A percentile compares a stretch with the other conserved stretches of the same genome.
Evolutionary conservation across 2,888 invertebrate species (phyloP).

Genomic region (Didymodactylos carnosus): DNA sequence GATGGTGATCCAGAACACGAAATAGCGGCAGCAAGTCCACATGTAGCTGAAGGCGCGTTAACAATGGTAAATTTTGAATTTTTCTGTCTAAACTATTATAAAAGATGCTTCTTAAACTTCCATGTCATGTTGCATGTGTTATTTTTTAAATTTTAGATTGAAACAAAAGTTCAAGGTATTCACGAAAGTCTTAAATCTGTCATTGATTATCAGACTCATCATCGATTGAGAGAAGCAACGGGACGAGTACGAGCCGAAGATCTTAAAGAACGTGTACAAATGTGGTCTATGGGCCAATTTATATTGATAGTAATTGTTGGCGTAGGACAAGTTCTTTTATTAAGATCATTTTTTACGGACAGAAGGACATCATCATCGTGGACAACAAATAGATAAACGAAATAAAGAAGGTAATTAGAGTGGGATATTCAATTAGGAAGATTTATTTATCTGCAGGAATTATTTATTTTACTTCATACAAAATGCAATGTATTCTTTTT

Average conservation of each 20-base stretch:
- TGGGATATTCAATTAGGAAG: too few relatives aligned
- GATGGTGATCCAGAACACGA: constrained; percentile 39
- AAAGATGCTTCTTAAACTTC: constrained; percentile 4
- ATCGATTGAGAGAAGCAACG: constrained; percentile 76
- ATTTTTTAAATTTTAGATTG: constrained; percentile 44
- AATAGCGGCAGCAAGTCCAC: not conserved
- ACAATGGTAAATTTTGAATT: not conserved
- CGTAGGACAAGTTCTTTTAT: constrained; percentile 25
- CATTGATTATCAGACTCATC: constrained; percentile 87
- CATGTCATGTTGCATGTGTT: not conserved
- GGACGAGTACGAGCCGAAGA: constrained; percentile 86
- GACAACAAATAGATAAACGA: too few relatives aligned
- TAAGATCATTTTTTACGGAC: constrained; percentile 25
- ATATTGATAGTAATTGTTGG: constrained; percentile 23
- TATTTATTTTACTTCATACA: too few relatives aligned
- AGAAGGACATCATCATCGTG: not conserved
- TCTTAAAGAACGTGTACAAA: constrained; percentile 54
- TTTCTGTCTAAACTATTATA: too few relatives aligned
- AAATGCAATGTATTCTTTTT: too few relatives aligned
- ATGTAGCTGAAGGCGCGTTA: not conserved
- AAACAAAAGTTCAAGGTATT: constrained; percentile 67
- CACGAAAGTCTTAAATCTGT: constrained; percentile 70
- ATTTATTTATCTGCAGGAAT: too few relatives aligned
- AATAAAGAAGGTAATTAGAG: too few relatives aligned
- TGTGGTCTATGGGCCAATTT: constrained; percentile 24